A percentile compares a stretch with the other conserved stretches of the same genome.
Evolutionary conservation across 37 sponge, comb jelly and placozoan species (phyloP).

Genomic region (Eunapius fragilis): DNA sequence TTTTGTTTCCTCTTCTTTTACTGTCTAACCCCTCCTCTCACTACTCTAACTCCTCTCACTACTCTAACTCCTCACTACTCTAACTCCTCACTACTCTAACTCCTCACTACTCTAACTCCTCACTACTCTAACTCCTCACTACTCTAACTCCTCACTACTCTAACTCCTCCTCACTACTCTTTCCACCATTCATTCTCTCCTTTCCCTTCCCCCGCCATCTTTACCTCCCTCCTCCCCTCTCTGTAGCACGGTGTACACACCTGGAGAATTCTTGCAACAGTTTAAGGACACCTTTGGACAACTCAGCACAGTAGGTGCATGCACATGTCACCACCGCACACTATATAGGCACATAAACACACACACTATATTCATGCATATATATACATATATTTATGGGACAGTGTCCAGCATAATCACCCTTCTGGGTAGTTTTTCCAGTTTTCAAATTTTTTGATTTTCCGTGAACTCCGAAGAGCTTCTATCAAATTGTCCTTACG

Average conservation of each 20-base stretch:
- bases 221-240: background rate
- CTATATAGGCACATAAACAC: background rate
- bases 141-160: background rate
- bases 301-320: constrained; percentile 30
- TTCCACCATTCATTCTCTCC: background rate
- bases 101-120: background rate
- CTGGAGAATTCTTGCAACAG: constrained; percentile 61
- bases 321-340: too few relatives aligned
- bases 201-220: background rate
- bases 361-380: background rate
- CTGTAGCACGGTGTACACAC: constrained; percentile 66
- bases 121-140: background rate
- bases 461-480: too few relatives aligned
- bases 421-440: too few relatives aligned
- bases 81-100: too few relatives aligned
- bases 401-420: background rate
- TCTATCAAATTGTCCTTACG: too few relatives aligned
- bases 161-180: background rate
- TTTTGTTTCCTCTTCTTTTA: too few relatives aligned
- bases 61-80: too few relatives aligned
- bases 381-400: background rate
- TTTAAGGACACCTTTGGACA: constrained; percentile 59
- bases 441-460: too few relatives aligned
- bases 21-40: background rate
- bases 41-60: background rate